Base-by-base conservation (phyloP, 2,113 vertebrate species). In the Bufo gargarizans region DNA sequence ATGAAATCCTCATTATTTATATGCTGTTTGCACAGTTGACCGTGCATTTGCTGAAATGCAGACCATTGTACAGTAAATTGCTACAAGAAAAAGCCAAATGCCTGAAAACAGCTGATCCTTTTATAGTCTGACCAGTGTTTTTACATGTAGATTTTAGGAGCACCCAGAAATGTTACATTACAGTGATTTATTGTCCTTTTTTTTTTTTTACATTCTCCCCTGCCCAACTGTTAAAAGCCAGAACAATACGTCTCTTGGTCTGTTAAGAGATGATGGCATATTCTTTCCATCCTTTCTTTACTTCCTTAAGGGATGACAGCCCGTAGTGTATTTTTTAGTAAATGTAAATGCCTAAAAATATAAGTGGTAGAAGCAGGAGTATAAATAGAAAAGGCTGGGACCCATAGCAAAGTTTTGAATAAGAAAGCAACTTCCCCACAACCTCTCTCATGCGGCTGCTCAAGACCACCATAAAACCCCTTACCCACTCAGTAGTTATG, bases 21-120 rank as follows among this genome's bases (percentile, higher is more conserved):
- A 50, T n/a, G 9, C 13, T 13, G 16, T 67, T 53, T 84, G 20
- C 13, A 33, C 63, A 84, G 63, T 84, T 67, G 50, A 53, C 47
- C 49, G 55, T 50, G 13, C 82, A 53, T 71, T 65, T 71, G n/a
- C 22, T 84, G 61, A 69, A 53, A 20, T 67, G 20, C 43, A 16
- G 81, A 50, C 61, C 53, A 83, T 67, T 84, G 82, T 71, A 49
- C 65, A 22, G n/a, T 55, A 53, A 53, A 55, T 55, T 84, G 63
- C 63, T 69, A 53, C 47, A 69, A 67, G 33, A 69, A 84, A 33
- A 67, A 67, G 58, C 53, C 43, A 47, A 76, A 86, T 77, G 74
- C 85, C 85, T 50, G 58, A n/a, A 78, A 47, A 67, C 85, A 86
- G 85, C 74, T 86, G 85, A 86, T 86, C 76, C 76, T 67, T 22